Evolutionary conservation across 2,113 vertebrate species (phyloP), one percentile per base, ranked within the genome.

Genomic region (Apistogramma diplotaenia): DNA sequence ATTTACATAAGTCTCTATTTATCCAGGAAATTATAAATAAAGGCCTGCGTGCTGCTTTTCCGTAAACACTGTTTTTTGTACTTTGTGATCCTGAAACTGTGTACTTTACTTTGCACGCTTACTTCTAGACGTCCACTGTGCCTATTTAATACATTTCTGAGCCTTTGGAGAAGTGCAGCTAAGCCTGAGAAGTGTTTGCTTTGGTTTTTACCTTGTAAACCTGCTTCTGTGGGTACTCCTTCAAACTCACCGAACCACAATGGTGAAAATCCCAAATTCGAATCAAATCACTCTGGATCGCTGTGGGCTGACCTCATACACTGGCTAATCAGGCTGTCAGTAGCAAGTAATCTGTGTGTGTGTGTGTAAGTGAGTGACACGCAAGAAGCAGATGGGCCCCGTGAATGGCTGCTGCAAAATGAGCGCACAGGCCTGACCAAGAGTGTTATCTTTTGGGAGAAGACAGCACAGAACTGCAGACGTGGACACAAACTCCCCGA

Each of bases 361-460:
- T 49, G 67, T 43, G 76, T 53, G 51, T 11, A 59, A 19, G n/a
- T 53, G 51, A 35, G 55, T 53, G 55, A 78, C 71, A 85, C 55
- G 59, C 21, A 33, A 43, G 78, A 85, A 55, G 73, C 65, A 87
- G 61, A 78, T 58, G 60, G 13, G 31, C 27, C 27, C 58, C 25
- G 59, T 61, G 87, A 76, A 33, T 29, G 75, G 79, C 53, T 51
- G 55, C 62, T 18, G 55, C 56, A 61, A 54, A 78, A 67, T 72
- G 73, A 78, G 65, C 37, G 21, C 2, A 19, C 57, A 54, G 80
- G 27, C 53, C 83, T 79, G 65, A 73, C 74, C 76, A 49, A 35
- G 43, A 53, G 27, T 23, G 79, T 87, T 86, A 83, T 84, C 80
- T 80, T 74, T 78, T 40, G 72, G 75, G 40, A 82, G 79, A 56